Evolutionary conservation across 2,797 vertebrate genomes (phyloP).

Genomic region (Scyliorhinus canicula): DNA sequence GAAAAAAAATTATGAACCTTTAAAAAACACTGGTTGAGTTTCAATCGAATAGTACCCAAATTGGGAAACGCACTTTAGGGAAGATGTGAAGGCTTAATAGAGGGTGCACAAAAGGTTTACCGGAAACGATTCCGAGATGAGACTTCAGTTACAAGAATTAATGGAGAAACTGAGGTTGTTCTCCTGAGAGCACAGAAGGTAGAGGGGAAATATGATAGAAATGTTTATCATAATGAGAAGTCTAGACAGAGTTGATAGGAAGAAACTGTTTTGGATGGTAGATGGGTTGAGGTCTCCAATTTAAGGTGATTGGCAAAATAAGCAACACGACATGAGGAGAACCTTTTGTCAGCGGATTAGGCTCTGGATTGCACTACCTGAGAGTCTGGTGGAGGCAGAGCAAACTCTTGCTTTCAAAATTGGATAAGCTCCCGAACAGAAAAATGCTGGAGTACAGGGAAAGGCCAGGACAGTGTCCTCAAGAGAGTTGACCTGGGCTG

Average conservation of each 20-base stretch:
- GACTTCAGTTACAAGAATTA: background rate
- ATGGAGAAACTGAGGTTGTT: background rate
- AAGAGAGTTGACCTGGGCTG: no score
- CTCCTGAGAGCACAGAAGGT: background rate
- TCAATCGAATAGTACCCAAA: background rate
- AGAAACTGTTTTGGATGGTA: background rate
- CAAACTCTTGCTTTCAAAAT: no score
- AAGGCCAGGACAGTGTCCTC: no score
- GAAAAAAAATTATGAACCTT: background rate
- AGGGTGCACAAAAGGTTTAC: background rate
- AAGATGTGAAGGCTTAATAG: no score
- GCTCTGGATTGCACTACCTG: no score
- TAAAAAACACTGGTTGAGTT: background rate
- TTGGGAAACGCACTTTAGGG: background rate
- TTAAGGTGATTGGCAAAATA: no score
- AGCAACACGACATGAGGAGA: no score
- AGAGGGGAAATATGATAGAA: background rate
- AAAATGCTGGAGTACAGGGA: no score
- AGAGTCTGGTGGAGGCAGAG: no score
- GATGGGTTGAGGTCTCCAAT: no score
- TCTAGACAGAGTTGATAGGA: background rate
- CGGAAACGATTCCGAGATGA: background rate
- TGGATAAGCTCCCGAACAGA: no score
- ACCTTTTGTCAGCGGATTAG: no score
- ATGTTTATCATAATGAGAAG: background rate